Conservation (phyloP, 2,888 invertebrate species). For the Axea sp. region DNA sequence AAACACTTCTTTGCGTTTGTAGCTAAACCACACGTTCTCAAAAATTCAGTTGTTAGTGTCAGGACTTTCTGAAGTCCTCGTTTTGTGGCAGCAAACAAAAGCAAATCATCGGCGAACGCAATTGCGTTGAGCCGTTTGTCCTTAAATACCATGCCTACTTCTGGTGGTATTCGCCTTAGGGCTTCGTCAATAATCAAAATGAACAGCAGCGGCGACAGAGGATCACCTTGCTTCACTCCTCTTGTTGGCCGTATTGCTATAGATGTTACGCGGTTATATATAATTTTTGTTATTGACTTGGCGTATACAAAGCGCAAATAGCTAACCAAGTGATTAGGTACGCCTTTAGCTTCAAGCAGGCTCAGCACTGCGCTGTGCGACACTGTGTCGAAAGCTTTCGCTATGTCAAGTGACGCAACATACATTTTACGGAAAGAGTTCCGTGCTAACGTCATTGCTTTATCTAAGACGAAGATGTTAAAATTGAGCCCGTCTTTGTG, state of each 20-base stretch:
- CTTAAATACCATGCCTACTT: not conserved
- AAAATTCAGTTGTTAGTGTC: not conserved
- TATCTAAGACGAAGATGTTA: not conserved
- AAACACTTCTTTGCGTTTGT: not conserved
- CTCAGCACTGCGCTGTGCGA: not conserved
- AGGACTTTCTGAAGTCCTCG: not conserved
- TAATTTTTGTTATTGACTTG: not conserved
- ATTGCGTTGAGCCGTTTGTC: not conserved
- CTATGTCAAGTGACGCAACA: not conserved
- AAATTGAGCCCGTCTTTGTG: not conserved
- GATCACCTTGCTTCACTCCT: constrained; percentile 1
- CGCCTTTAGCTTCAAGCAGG: not conserved
- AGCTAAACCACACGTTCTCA: not conserved
- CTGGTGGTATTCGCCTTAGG: not conserved
- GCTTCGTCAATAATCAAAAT: not conserved
- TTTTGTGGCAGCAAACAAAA: not conserved
- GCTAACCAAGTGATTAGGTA: not conserved
- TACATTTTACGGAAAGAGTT: not conserved
- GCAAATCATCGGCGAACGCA: not conserved
- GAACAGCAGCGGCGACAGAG: not conserved
- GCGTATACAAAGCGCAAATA: not conserved
- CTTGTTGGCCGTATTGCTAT: not conserved
- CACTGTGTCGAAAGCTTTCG: not conserved
- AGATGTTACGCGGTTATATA: not conserved
- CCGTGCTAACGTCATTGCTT: not conserved